These are phyloP conservation scores for Bos javanicus DNA, from an alignment of 2,113 vertebrate genomes.

Conservation along the genomic window DNA sequence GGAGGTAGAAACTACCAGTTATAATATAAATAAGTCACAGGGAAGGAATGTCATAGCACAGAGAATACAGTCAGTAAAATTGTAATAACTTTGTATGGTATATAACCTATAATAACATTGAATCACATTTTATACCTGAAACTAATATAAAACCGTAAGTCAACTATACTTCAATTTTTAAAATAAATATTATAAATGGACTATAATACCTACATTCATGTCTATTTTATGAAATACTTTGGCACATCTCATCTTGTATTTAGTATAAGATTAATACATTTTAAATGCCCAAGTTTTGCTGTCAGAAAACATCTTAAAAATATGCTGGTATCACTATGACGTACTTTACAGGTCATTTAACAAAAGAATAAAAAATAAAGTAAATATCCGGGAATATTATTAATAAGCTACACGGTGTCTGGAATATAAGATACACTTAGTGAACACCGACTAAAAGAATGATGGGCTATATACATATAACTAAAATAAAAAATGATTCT, in stretches of 20 bases:
- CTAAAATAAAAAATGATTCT: slow-evolving; percentile 23
- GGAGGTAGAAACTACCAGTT: not conserved
- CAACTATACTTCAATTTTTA: not conserved
- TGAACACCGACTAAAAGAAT: slow-evolving; percentile 27
- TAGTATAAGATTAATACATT: not conserved
- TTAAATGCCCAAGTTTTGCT: not conserved
- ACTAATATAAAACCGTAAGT: not conserved
- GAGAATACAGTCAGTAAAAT: not conserved
- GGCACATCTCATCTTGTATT: not conserved
- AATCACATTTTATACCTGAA: not conserved
- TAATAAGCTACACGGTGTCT: not conserved
- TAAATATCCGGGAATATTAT: not conserved
- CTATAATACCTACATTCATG: not conserved
- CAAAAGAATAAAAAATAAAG: slow-evolving; percentile 32
- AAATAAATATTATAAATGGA: not conserved
- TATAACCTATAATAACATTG: not conserved
- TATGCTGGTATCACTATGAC: not conserved
- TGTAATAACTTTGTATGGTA: not conserved
- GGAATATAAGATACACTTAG: not conserved
- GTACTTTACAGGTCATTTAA: not conserved
- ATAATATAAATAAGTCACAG: not conserved
- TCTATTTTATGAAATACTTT: slow-evolving; percentile 21
- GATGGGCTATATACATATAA: not conserved
- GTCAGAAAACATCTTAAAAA: slow-evolving; percentile 24
- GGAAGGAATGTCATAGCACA: not conserved